These are phyloP conservation scores for Hydrolagus affinis DNA, from an alignment of 2,113 vertebrate genomes.

Conservation along the genomic window DNA sequence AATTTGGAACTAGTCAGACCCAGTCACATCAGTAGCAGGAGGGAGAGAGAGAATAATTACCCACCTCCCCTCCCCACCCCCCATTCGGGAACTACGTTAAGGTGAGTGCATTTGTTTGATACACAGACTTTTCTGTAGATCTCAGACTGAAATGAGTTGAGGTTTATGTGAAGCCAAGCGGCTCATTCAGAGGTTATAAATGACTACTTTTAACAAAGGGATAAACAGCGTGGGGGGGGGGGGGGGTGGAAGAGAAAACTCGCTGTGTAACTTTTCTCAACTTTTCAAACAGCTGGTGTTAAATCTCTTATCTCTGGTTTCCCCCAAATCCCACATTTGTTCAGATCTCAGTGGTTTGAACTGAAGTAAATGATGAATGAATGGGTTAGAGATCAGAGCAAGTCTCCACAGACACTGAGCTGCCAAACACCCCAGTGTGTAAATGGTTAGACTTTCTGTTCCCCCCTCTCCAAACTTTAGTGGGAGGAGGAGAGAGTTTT, in stretches of 20 bases:
- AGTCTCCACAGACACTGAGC: no score
- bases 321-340: no score
- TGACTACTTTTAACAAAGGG: not conserved
- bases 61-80: not conserved
- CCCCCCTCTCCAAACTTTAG: no score
- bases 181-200: not conserved
- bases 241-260: not conserved
- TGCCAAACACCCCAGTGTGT: no score
- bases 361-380: no score
- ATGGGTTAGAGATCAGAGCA: no score
- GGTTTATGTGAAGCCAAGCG: not conserved
- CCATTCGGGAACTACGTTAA: not conserved
- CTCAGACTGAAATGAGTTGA: not conserved
- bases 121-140: not conserved
- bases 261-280: no score
- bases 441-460: no score
- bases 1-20: not conserved
- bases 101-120: not conserved
- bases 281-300: no score
- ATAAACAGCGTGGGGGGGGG: not conserved
- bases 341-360: no score
- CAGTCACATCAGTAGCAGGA: not conserved
- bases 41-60: not conserved
- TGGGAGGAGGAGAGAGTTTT: no score
- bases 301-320: no score